Conservation (phyloP, 2,797 vertebrate genomes). For the Bryconaethiops microstoma region DNA sequence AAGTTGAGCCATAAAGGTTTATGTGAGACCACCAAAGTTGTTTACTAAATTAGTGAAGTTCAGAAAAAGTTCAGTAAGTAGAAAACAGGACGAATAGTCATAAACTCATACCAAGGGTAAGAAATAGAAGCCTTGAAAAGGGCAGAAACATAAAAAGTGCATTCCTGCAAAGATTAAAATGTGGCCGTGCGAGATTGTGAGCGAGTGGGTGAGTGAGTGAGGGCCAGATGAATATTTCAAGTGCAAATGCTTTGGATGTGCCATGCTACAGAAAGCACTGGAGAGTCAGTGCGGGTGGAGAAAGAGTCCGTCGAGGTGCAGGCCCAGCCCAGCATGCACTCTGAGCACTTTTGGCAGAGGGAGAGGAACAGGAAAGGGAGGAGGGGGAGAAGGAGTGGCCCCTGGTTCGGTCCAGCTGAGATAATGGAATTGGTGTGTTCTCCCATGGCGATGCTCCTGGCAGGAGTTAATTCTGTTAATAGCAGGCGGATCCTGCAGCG, state of each 20-base stretch:
- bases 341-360: conserved; percentile 68
- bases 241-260: conserved; percentile 68
- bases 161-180: conserved; percentile 68
- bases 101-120: background rate
- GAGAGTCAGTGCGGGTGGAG: conserved; percentile 72
- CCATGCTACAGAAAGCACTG: conserved; percentile 67
- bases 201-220: conserved; percentile 22
- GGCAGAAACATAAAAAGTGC: conserved; percentile 57
- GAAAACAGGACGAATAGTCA: background rate
- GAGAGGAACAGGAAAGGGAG: conserved; percentile 60
- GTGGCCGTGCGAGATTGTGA: conserved; percentile 53
- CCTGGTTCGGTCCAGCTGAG: conserved; percentile 78
- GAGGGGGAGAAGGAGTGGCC: conserved; percentile 63
- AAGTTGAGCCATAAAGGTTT: background rate
- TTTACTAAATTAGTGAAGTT: background rate
- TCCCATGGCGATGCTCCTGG: conserved; percentile 77
- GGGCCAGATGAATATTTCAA: conserved; percentile 78
- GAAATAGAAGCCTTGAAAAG: conserved; percentile 42
- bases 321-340: conserved; percentile 58
- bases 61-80: background rate
- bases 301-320: conserved; percentile 65
- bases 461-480: conserved; percentile 84
- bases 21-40: background rate
- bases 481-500: conserved; percentile 70
- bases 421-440: conserved; percentile 86